phyloP scores from a whole-genome alignment of 2,113 vertebrate genomes.

The Oryzias javanicus region DNA sequence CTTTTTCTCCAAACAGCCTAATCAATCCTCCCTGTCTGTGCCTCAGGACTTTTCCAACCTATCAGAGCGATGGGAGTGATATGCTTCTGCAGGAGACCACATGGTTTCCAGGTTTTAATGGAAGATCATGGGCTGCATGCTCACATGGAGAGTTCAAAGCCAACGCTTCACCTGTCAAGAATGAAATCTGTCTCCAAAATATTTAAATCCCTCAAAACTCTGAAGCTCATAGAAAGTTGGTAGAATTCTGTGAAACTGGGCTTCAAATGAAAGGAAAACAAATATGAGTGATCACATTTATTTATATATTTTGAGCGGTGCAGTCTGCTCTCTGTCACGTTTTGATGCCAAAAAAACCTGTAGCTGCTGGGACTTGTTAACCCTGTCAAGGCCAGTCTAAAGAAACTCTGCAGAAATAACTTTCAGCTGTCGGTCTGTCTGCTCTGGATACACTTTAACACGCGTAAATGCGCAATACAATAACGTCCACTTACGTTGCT shows the following conservation, averaged over 20 bases:
- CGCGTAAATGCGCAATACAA: background rate
- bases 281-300: background rate
- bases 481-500: slow-evolving; percentile 84
- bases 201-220: background rate
- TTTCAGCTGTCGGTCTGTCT: slow-evolving; percentile 17
- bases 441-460: slow-evolving; percentile 1
- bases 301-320: background rate
- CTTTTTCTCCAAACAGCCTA: slow-evolving; percentile 10
- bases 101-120: slow-evolving; percentile 32
- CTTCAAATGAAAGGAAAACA: background rate
- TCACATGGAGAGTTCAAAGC: slow-evolving; percentile 45
- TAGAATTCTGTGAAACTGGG: too few relatives aligned
- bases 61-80: slow-evolving; percentile 25
- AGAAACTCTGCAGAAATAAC: slow-evolving; percentile 14
- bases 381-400: slow-evolving; percentile 29
- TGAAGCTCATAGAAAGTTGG: background rate
- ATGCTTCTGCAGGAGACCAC: slow-evolving; percentile 11
- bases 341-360: slow-evolving; percentile 6
- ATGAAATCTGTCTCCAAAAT: slow-evolving; percentile 1
- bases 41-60: slow-evolving; percentile 12
- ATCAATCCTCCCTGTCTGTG: slow-evolving; percentile 16
- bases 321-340: background rate
- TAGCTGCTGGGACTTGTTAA: slow-evolving; percentile 17
- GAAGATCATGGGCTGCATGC: slow-evolving; percentile 22
- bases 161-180: slow-evolving; percentile 20